A percentile compares a stretch with the other conserved stretches of the same genome.
Conservation (phyloP, 2,797 vertebrate species). For the Bradypus variegatus region DNA sequence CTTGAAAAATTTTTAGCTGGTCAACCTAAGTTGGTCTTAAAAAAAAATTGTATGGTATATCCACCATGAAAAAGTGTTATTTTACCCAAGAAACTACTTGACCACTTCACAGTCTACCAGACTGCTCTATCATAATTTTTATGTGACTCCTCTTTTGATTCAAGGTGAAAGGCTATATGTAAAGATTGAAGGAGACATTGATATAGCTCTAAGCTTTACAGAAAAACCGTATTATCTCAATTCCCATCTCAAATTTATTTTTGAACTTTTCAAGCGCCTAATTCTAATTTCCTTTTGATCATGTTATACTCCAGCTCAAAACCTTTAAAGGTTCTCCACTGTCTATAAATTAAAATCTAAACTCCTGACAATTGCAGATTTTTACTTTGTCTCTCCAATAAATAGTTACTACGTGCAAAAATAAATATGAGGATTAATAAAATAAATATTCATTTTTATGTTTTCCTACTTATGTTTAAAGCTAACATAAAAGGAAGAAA, state of each 20-base stretch:
- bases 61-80: background rate
- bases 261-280: background rate
- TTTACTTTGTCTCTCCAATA: background rate
- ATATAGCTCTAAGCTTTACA: background rate
- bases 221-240: background rate
- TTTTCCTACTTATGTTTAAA: background rate
- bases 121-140: background rate
- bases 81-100: background rate
- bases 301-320: background rate
- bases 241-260: background rate
- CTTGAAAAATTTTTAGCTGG: background rate
- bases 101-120: background rate
- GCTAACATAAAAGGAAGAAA: background rate
- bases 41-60: background rate
- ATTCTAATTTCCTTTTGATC: background rate
- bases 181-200: background rate
- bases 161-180: background rate
- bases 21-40: background rate
- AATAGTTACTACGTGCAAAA: background rate
- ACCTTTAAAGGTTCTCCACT: background rate
- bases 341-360: conserved; percentile 22
- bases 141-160: background rate
- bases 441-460: background rate
- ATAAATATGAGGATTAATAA: background rate
- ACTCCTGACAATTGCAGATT: background rate